Percentiles rank a stretch among this genome's conserved stretches.
phyloP scores from a whole-genome alignment of 2,113 vertebrate species.

The Chlamydotis undulata region DNA sequence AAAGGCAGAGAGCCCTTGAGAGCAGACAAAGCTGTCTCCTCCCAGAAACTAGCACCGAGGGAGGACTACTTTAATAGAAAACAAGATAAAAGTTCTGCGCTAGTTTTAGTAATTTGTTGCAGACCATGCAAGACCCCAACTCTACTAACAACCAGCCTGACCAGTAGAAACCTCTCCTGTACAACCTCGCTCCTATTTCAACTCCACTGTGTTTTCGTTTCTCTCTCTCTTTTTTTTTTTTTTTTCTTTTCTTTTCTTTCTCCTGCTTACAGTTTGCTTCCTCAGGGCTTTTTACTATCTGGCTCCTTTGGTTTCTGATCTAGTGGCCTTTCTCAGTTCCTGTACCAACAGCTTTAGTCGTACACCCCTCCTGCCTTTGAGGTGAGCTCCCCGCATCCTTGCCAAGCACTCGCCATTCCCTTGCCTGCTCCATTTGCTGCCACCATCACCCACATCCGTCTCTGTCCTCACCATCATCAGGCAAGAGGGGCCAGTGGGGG shows the following conservation, averaged over 20 bases:
- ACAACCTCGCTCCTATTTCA: slow-evolving; percentile 54
- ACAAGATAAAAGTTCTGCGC: not conserved
- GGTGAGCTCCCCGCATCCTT: slow-evolving; percentile 82
- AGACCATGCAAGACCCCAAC: not conserved
- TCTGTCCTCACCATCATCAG: not conserved
- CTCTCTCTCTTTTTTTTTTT: slow-evolving; percentile 50
- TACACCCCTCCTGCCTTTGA: slow-evolving; percentile 97
- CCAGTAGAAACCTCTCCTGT: slow-evolving; percentile 16
- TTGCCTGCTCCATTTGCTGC: slow-evolving; percentile 18
- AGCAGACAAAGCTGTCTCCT: not conserved
- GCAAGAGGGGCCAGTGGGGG: not conserved
- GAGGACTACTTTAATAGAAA: not conserved
- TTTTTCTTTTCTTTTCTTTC: slow-evolving; percentile 57
- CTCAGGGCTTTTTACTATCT: slow-evolving; percentile 99
- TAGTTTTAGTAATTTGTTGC: not conserved
- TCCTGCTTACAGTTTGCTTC: slow-evolving; percentile 96
- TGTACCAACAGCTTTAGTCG: slow-evolving; percentile 93
- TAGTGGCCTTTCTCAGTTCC: slow-evolving; percentile 99
- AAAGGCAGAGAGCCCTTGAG: not conserved
- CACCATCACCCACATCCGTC: slow-evolving; percentile 16
- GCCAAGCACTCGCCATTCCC: slow-evolving; percentile 13
- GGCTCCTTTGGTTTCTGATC: slow-evolving; percentile 99
- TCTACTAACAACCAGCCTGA: slow-evolving; percentile 20
- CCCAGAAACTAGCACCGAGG: not conserved
- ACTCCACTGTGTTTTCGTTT: slow-evolving; percentile 72